phyloP scores from a whole-genome alignment of 2,113 vertebrate genomes.

The Theropithecus gelada region DNA sequence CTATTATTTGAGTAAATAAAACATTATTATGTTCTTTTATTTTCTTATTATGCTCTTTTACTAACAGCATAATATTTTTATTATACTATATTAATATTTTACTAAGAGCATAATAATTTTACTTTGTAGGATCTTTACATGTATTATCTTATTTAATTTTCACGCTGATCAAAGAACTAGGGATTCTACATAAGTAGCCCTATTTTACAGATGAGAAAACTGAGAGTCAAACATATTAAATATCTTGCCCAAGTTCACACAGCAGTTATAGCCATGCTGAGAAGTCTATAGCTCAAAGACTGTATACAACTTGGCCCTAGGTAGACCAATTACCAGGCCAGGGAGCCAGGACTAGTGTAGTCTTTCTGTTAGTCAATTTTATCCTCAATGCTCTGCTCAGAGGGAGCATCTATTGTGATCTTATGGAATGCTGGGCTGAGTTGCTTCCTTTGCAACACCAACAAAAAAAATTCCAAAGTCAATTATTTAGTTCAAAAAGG shows the following conservation, averaged over 20 bases:
- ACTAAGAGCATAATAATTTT: too few species aligned
- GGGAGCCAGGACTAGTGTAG: not conserved
- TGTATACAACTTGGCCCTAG: too few species aligned
- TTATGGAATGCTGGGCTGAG: not conserved
- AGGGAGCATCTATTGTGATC: not conserved
- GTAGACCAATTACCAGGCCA: rapidly evolving
- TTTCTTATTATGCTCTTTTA: too few species aligned
- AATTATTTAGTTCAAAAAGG: not conserved
- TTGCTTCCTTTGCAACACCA: not conserved
- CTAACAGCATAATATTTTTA: too few species aligned
- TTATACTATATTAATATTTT: too few species aligned
- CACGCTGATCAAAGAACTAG: not conserved
- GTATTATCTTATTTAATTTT: not conserved
- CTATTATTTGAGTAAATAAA: not conserved
- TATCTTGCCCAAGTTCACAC: not conserved
- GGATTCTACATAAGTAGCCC: not conserved
- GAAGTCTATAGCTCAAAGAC: not conserved
- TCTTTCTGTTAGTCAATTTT: not conserved
- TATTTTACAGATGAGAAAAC: not conserved
- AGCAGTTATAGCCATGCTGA: not conserved
- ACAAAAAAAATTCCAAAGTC: not conserved
- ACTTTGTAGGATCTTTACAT: not conserved
- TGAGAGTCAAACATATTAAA: not conserved
- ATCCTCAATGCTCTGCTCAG: not conserved
- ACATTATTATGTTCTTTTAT: not conserved